Evolutionary conservation across 53 echinoderm and acorn worm genomes (phyloP).

Genomic region (Echinometra lucunter): DNA sequence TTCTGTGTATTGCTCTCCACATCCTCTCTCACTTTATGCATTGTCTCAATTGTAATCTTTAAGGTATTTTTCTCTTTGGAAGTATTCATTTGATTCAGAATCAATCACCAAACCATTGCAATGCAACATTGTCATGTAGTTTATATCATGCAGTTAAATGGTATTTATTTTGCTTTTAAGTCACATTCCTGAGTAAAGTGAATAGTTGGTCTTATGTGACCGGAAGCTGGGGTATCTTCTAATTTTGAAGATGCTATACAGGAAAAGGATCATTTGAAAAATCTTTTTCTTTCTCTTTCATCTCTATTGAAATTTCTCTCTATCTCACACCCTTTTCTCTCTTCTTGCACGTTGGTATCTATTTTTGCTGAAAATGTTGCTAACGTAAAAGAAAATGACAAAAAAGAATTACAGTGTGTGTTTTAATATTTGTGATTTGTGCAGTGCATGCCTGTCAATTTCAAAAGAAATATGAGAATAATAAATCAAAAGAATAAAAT

Average conservation of each 20-base stretch:
- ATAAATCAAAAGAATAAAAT: conserved; percentile 66
- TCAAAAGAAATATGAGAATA: conserved; percentile 70
- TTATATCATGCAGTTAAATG: not conserved
- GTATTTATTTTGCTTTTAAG: conserved; percentile 26
- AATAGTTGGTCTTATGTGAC: not conserved
- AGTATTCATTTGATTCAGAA: not conserved
- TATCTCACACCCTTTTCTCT: not conserved
- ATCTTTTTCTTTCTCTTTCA: not conserved
- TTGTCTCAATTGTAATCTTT: not conserved
- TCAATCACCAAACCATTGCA: not conserved
- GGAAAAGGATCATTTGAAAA: not conserved
- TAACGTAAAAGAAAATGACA: conserved; percentile 48
- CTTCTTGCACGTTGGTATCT: conserved; percentile 45
- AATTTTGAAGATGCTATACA: not conserved
- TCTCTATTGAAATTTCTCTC: not conserved
- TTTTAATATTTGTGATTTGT: conserved; percentile 73
- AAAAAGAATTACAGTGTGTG: conserved; percentile 68
- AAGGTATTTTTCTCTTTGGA: not conserved
- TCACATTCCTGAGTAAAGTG: conserved; percentile 41
- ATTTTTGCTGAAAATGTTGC: conserved; percentile 62
- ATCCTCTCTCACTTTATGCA: not conserved
- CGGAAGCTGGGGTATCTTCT: not conserved
- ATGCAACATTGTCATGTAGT: conserved; percentile 42
- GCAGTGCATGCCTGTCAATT: conserved; percentile 74
- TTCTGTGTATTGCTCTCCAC: conserved; percentile 20